phyloP scores from a whole-genome alignment of 2,797 vertebrate species.

The Micrastur ruficollis region DNA sequence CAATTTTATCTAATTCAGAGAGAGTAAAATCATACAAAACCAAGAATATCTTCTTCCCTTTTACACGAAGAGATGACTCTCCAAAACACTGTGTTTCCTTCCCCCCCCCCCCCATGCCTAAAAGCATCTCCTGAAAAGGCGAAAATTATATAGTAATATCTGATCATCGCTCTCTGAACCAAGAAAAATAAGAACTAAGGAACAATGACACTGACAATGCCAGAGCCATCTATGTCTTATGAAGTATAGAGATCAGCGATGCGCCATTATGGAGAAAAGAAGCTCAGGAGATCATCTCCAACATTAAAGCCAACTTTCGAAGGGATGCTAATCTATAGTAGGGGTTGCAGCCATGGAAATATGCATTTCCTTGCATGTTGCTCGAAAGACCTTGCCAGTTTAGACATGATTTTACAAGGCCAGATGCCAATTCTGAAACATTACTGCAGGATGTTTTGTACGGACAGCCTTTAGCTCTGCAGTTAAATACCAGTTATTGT shows the following conservation, averaged over 20 bases:
- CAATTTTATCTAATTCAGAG: conserved; percentile 5
- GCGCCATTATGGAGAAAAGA: background rate
- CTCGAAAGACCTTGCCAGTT: background rate
- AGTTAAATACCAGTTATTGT: background rate
- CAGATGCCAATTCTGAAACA: background rate
- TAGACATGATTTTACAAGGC: background rate
- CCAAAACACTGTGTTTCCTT: background rate
- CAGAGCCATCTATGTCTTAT: background rate
- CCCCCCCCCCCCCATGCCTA: background rate
- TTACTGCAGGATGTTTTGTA: background rate
- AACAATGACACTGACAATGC: background rate
- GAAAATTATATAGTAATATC: background rate
- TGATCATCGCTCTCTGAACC: background rate
- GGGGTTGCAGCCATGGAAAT: background rate
- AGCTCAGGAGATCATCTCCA: background rate
- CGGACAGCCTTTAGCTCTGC: background rate
- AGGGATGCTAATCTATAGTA: background rate
- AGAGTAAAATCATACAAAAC: background rate
- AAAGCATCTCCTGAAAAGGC: background rate
- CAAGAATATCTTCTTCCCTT: conserved; percentile 1
- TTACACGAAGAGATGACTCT: background rate
- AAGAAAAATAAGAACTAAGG: background rate
- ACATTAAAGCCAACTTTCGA: background rate
- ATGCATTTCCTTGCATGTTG: background rate
- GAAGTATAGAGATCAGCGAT: background rate